Evolutionary conservation across 2,888 invertebrate species (phyloP).

Genomic region (Callimorpha dominula): DNA sequence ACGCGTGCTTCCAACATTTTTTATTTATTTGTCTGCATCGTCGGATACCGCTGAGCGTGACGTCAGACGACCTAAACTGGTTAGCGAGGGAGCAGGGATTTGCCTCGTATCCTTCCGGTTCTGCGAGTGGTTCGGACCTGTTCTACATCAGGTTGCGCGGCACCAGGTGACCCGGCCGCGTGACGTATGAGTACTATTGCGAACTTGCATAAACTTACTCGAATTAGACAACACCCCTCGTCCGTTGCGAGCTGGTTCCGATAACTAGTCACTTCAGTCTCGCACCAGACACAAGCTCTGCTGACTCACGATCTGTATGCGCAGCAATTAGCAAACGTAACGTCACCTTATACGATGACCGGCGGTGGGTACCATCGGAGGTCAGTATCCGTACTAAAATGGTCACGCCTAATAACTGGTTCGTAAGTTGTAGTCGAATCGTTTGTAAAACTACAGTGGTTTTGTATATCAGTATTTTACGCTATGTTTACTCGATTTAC

Average conservation of each 20-base stretch:
- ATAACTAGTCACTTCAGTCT: conserved; percentile 65
- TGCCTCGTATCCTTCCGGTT: conserved; percentile 87
- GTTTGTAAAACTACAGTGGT: conserved; percentile 81
- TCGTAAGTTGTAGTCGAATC: conserved; percentile 83
- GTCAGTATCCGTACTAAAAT: conserved; percentile 87
- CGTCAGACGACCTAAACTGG: conserved; percentile 87
- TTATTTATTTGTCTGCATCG: conserved; percentile 87
- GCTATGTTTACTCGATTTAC: conserved; percentile 81
- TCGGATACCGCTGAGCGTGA: conserved; percentile 86
- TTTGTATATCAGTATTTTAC: conserved; percentile 83
- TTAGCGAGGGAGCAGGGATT: conserved; percentile 87
- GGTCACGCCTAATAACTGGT: conserved; percentile 87
- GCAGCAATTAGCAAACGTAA: conserved; percentile 83
- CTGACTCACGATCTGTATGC: conserved; percentile 80
- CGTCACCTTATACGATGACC: conserved; percentile 78
- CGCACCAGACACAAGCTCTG: conserved; percentile 70
- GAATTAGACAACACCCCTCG: conserved; percentile 58
- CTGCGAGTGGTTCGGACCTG: conserved; percentile 84
- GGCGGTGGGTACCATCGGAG: conserved; percentile 82
- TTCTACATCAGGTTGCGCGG: conserved; percentile 83
- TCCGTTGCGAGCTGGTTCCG: conserved; percentile 50
- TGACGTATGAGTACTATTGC: conserved; percentile 72
- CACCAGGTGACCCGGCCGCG: conserved; percentile 73
- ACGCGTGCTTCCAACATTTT: conserved; percentile 87
- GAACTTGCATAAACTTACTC: conserved; percentile 63